A percentile compares a stretch with the other conserved stretches of the same genome.
These are phyloP conservation scores for Tragelaphus scriptus DNA, from an alignment of 2,113 vertebrate species.

Conservation along the genomic window DNA sequence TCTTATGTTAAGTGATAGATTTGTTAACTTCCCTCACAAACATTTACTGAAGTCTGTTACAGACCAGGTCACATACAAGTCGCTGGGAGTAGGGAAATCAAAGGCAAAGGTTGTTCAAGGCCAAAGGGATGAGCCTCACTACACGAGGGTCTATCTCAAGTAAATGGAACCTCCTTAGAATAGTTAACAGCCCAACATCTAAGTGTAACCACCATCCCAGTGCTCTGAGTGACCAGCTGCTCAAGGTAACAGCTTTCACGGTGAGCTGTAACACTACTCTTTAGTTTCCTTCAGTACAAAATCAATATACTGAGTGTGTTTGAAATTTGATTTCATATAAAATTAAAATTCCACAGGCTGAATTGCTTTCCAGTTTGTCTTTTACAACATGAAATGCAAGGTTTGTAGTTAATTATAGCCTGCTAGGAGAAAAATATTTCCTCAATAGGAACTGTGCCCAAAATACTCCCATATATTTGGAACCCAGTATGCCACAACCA, in stretches of 20 bases:
- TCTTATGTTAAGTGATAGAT: neutral
- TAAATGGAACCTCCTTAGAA: too few relatives aligned
- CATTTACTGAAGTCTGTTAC: neutral
- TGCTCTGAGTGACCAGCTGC: fast-evolving
- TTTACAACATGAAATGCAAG: neutral
- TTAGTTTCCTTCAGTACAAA: neutral
- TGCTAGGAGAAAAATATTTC: neutral
- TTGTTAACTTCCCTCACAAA: neutral
- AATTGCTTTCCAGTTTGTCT: neutral
- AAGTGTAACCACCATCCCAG: neutral
- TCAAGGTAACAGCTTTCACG: fast-evolving
- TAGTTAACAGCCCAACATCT: neutral
- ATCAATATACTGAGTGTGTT: neutral
- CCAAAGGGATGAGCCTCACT: fast-evolving
- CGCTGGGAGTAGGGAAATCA: neutral
- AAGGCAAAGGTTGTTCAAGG: neutral
- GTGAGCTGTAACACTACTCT: neutral
- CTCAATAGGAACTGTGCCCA: neutral
- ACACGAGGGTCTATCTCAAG: neutral
- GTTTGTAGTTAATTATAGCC: neutral
- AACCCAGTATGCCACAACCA: neutral
- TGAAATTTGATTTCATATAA: neutral
- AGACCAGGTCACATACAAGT: neutral
- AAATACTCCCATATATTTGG: neutral
- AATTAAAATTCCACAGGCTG: neutral